Conservation (phyloP, 2,797 vertebrate species). For the Erethizon dorsatum region DNA sequence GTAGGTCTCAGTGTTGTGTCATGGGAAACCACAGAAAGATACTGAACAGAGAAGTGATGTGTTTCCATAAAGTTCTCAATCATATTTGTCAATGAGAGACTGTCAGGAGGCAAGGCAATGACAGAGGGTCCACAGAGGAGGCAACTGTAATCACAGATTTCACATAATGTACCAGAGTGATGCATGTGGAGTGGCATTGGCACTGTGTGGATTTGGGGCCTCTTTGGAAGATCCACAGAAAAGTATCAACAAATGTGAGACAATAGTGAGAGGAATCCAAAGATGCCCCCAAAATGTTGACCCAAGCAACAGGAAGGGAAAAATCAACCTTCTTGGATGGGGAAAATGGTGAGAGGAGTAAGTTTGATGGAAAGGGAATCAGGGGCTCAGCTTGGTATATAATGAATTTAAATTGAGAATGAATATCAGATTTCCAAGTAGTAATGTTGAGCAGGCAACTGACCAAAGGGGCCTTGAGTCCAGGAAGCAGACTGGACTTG, state of each 20-base stretch:
- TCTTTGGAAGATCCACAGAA: background rate
- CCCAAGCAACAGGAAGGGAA: background rate
- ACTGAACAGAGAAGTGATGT: background rate
- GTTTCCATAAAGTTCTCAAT: background rate
- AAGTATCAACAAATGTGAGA: background rate
- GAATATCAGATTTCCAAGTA: background rate
- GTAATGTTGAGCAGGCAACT: background rate
- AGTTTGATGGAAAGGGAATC: background rate
- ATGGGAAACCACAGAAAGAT: background rate
- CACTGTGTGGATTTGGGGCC: background rate
- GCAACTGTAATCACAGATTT: background rate
- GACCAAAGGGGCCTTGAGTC: background rate
- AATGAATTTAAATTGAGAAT: background rate
- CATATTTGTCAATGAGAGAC: background rate
- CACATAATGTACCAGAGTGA: background rate
- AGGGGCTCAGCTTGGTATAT: background rate
- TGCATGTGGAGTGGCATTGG: background rate
- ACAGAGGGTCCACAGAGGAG: background rate
- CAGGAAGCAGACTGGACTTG: background rate
- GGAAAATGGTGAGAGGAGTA: background rate
- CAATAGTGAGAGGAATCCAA: background rate
- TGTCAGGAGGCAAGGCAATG: background rate
- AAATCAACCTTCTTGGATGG: background rate
- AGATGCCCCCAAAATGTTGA: background rate
- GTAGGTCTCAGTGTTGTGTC: background rate